Evolutionary conservation across 2,888 invertebrate species (phyloP), one percentile per base, ranked within the genome.

Genomic region (Homarus gammarus): DNA sequence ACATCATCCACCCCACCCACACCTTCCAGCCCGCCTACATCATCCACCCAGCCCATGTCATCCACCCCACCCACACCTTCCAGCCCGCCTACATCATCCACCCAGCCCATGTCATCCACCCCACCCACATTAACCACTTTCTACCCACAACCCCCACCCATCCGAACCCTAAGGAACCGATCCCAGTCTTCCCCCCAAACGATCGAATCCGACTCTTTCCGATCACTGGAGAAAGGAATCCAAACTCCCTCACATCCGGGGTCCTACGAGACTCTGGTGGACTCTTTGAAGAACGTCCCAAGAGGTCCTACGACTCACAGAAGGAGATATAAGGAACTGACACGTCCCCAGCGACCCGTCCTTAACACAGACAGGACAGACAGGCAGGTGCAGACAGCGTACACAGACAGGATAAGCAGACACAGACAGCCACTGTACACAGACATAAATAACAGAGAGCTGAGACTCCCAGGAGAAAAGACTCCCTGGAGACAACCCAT

Each of bases 171-270:
- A 36, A 18, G 12, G 10, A 73, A 18, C 5, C 38, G 73, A 73
- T 15, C 27, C 73, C 10, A n/a, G n/a, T n/a, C 38, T 18, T 73
- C 38, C 38, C 73, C 73, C 5, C 18, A 15, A 40, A 73, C n/a
- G 6, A 44, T 75, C 8, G 75, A 75, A 33, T 33, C 75, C 8
- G 12, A 75, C 18, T 75, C 75, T 27, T 75, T 75, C n/a, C 75
- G 44, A 40, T 1, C n/a, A 40, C 40, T n/a, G 44, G 44, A 15
- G 31, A 15, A 49, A 27, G 6, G 44, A n/a, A 15, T 27, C 44
- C 15, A 27, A 44, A 5, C 44, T 44, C 8, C 75, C n/a, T 10
- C 73, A 40, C 40, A 22, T 22, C 15, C n/a, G 38, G 38, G 38
- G n/a, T 15, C 0, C 1, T 2, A 27, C 6, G 40, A 40, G 8